Conservation (phyloP, 2,113 vertebrate genomes). For the Pionites leucogaster region DNA sequence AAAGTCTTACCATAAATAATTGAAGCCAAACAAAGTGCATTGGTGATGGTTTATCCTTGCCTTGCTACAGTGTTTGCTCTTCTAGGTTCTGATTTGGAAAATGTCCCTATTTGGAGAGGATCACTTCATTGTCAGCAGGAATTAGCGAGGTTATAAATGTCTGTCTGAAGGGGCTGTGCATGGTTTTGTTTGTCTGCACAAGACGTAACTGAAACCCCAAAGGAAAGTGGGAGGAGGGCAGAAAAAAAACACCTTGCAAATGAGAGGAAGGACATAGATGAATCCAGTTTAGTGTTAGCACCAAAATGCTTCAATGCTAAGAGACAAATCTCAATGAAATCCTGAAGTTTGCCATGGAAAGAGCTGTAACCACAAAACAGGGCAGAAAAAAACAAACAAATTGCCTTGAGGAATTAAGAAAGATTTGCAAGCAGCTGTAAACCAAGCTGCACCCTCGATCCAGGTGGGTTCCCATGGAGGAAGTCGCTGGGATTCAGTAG, state of each 20-base stretch:
- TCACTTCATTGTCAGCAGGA: not conserved
- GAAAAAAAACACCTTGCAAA: not conserved
- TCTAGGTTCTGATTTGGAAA: slow-evolving; percentile 22
- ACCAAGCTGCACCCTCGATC: not conserved
- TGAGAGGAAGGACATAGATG: not conserved
- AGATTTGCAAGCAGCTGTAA: not conserved
- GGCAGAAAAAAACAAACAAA: not conserved
- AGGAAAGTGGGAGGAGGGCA: not conserved
- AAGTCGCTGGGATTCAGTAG: not conserved
- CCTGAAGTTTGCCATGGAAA: not conserved
- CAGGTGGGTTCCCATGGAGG: not conserved
- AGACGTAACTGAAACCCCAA: not conserved
- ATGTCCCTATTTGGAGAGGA: not conserved
- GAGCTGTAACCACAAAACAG: not conserved
- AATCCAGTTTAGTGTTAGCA: not conserved
- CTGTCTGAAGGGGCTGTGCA: not conserved
- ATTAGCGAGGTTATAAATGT: not conserved
- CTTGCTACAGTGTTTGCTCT: slow-evolving; percentile 8
- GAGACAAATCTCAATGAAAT: not conserved
- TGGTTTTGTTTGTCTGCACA: not conserved
- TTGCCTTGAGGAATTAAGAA: not conserved
- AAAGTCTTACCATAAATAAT: slow-evolving; percentile 58
- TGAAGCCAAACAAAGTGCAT: slow-evolving; percentile 50
- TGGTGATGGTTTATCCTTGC: not conserved
- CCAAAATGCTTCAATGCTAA: not conserved